A percentile compares a stretch with the other conserved stretches of the same genome.
Evolutionary conservation across 2,113 vertebrate genomes (phyloP).

Genomic region (Phalacrocorax pelagicus): DNA sequence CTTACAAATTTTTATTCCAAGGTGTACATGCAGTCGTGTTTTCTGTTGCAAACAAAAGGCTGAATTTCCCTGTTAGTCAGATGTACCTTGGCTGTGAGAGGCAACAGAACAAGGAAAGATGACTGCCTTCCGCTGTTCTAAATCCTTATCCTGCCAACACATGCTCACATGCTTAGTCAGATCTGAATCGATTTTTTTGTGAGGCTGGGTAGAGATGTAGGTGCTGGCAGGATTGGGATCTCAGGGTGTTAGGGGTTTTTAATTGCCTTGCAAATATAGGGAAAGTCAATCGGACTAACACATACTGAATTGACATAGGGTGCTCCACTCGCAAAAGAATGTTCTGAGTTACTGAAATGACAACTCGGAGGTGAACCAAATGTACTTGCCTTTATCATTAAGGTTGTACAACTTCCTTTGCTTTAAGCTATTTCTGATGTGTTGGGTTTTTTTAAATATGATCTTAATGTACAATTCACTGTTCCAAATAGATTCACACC

Average conservation of each 20-base stretch:
- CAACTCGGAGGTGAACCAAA: slow-evolving; percentile 2
- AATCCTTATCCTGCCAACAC: neutral
- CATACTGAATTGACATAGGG: neutral
- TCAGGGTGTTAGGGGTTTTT: neutral
- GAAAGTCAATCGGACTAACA: neutral
- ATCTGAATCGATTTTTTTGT: neutral
- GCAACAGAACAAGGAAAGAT: neutral
- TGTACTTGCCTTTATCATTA: neutral
- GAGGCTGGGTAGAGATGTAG: neutral
- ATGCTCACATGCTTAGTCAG: neutral
- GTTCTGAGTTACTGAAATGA: neutral
- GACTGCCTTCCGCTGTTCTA: neutral
- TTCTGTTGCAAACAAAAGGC: neutral
- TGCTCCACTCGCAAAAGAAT: neutral
- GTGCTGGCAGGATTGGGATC: neutral
- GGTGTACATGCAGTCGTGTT: neutral
- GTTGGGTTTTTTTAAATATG: neutral
- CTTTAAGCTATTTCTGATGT: neutral
- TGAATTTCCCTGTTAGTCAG: neutral
- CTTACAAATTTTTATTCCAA: neutral
- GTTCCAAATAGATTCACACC: slow-evolving; percentile 35
- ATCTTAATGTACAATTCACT: neutral
- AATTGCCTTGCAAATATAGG: neutral
- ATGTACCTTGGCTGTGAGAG: neutral
- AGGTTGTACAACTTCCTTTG: slow-evolving; percentile 19